These are phyloP conservation scores for Mellivora capensis DNA, from an alignment of 2,113 vertebrate genomes.

Conservation along the genomic window DNA sequence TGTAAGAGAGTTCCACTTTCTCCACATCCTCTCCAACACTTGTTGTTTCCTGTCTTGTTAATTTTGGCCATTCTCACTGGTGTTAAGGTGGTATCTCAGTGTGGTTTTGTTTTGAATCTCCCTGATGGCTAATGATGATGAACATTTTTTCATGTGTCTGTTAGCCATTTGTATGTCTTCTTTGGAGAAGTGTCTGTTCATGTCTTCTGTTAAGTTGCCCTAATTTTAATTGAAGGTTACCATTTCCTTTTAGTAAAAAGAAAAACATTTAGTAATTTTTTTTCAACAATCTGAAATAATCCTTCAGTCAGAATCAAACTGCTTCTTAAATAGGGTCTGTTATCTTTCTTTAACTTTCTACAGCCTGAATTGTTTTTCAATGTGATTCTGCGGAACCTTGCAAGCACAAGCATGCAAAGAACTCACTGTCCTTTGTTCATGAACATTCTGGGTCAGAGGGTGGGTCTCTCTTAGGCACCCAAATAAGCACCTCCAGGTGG, in stretches of 20 bases:
- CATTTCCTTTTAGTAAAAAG: neutral
- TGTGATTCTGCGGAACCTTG: neutral
- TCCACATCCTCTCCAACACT: too few relatives aligned
- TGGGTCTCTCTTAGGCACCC: neutral
- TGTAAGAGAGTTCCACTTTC: too few relatives aligned
- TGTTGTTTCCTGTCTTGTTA: too few relatives aligned
- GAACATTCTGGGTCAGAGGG: neutral
- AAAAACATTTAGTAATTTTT: neutral
- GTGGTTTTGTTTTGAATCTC: too few relatives aligned
- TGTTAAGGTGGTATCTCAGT: too few relatives aligned
- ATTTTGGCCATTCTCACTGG: too few relatives aligned
- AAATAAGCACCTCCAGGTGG: neutral
- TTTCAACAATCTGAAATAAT: slow-evolving; percentile 14
- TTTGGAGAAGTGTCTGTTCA: too few relatives aligned
- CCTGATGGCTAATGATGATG: too few relatives aligned
- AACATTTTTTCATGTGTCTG: too few relatives aligned
- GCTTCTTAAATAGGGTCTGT: neutral
- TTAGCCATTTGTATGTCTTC: too few relatives aligned
- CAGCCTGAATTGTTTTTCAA: neutral
- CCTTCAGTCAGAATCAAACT: neutral
- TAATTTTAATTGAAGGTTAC: neutral
- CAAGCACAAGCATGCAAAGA: neutral
- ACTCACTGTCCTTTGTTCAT: neutral
- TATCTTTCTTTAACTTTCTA: neutral
- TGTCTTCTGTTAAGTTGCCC: neutral